Evolutionary conservation across 2,888 invertebrate species (phyloP).

Genomic region (Mycogona germanica): DNA sequence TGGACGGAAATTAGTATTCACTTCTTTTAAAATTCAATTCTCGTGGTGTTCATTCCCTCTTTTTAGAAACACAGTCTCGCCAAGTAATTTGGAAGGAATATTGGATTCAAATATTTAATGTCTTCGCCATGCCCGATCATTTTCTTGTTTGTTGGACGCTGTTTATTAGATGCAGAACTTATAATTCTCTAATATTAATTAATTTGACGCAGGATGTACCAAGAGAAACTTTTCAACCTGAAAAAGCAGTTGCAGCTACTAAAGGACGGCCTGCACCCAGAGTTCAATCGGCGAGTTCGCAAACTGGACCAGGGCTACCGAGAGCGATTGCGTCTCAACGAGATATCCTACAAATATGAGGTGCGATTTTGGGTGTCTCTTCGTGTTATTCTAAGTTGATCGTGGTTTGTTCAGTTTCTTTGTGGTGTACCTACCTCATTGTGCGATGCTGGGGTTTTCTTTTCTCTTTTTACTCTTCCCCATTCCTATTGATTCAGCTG

Average conservation of each 20-base stretch:
- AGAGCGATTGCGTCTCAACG: conserved; percentile 47
- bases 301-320: conserved; percentile 67
- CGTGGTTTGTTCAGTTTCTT: too few species aligned
- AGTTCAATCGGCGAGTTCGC: conserved; percentile 67
- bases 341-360: conserved; percentile 34
- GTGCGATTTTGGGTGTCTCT: conserved; percentile 24
- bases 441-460: too few species aligned
- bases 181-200: too few species aligned
- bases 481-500: conserved; percentile 45
- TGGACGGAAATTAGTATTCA: too few species aligned
- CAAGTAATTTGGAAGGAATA: too few species aligned
- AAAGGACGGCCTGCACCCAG: conserved; percentile 72
- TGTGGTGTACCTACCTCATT: too few species aligned
- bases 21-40: conserved; percentile 17
- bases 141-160: not conserved
- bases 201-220: conserved; percentile 47
- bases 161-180: not conserved
- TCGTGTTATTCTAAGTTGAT: too few species aligned
- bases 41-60: not conserved
- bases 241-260: conserved; percentile 83
- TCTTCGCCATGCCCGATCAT: too few species aligned
- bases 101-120: too few species aligned
- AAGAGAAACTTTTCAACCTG: conserved; percentile 75
- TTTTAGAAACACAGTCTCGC: too few species aligned
- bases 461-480: too few species aligned